A percentile compares a stretch with the other conserved stretches of the same genome.
Conservation (phyloP, 2,797 vertebrate species). For the Myiothlypis chrysogaster region DNA sequence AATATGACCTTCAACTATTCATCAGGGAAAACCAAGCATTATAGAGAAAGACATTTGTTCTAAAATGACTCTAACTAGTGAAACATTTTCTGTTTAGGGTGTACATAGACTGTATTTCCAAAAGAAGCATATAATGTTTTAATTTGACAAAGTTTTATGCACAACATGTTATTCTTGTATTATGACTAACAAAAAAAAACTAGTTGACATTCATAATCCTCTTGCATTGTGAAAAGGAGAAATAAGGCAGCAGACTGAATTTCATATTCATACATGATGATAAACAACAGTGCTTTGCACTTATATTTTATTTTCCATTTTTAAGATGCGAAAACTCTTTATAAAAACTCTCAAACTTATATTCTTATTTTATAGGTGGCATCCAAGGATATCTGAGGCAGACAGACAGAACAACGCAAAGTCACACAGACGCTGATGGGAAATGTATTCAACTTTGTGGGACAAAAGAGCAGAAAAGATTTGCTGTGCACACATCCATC, state of each 20-base stretch:
- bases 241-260: neutral
- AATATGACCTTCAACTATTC: constrained; percentile 49
- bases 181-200: neutral
- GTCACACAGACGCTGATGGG: neutral
- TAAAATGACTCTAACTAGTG: constrained; percentile 26
- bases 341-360: neutral
- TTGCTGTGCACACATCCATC: neutral
- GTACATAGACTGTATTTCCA: neutral
- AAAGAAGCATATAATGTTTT: neutral
- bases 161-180: neutral
- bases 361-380: neutral
- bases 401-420: neutral
- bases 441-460: neutral
- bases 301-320: neutral
- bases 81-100: neutral
- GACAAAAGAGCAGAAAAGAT: neutral
- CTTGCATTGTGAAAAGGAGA: neutral
- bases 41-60: constrained; percentile 51
- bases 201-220: neutral
- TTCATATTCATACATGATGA: neutral
- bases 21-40: constrained; percentile 1
- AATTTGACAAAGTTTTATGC: neutral
- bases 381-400: neutral
- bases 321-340: neutral
- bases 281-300: neutral